Conservation (phyloP, 2,888 invertebrate genomes). For the Mystacides longicornis region DNA sequence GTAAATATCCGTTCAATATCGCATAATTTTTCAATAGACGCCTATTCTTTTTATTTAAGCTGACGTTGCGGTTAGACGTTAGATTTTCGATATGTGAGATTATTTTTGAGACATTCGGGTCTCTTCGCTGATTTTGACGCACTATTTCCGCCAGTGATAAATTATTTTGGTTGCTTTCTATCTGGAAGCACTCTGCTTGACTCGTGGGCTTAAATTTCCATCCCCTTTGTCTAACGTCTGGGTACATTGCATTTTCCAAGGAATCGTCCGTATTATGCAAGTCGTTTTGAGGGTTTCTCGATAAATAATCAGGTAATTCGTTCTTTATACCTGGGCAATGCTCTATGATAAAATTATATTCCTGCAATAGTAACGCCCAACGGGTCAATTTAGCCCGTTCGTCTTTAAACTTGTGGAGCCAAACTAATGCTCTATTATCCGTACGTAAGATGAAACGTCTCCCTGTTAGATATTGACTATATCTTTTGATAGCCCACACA, state of each 20-base stretch:
- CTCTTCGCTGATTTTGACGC: too few relatives aligned
- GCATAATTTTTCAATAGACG: too few relatives aligned
- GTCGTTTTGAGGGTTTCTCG: neutral
- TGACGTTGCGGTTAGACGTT: too few relatives aligned
- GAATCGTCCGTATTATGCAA: neutral
- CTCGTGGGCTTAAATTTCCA: neutral
- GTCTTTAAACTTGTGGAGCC: conserved; percentile 1
- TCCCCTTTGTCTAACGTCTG: neutral
- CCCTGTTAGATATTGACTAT: conserved; percentile 26
- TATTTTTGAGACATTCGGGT: too few relatives aligned
- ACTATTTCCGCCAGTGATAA: too few relatives aligned
- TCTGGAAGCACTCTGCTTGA: conserved; percentile 1
- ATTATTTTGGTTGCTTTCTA: too few relatives aligned
- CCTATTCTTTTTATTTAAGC: too few relatives aligned
- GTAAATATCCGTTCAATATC: too few relatives aligned
- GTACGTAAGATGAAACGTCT: conserved; percentile 25
- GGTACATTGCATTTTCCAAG: too few relatives aligned
- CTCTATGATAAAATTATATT: conserved; percentile 1
- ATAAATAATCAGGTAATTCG: conserved; percentile 3
- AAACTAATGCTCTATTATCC: conserved; percentile 19
- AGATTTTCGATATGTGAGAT: too few relatives aligned
- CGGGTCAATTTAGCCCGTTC: conserved; percentile 11
- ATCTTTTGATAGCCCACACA: conserved; percentile 27
- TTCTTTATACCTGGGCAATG: conserved; percentile 4
- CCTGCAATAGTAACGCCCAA: conserved; percentile 3